Conservation (phyloP, 2,113 vertebrate species). For the Grammomys surdaster region DNA sequence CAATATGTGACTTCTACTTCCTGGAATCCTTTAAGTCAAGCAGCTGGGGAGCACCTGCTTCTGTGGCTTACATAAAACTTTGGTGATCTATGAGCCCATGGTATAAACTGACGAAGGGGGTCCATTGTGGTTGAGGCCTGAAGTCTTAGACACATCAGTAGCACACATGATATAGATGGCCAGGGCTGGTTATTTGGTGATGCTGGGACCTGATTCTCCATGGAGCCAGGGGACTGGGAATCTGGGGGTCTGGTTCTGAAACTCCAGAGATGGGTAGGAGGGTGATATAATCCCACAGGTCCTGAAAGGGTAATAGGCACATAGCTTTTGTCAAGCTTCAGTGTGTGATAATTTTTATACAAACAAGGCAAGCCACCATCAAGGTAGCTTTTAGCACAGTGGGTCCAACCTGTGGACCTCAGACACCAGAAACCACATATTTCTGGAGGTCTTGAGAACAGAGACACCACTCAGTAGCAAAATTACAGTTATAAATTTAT, state of each 20-base stretch:
- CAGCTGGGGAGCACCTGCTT: background rate
- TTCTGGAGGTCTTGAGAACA: background rate
- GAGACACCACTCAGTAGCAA: background rate
- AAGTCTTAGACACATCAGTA: background rate
- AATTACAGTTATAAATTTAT: background rate
- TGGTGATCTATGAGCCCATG: background rate
- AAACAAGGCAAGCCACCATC: background rate
- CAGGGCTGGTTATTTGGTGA: accelerated
- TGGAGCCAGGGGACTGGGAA: background rate
- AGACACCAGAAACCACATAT: background rate
- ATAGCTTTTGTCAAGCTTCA: background rate
- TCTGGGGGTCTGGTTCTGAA: background rate
- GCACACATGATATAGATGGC: background rate
- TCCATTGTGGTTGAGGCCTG: background rate
- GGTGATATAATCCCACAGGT: background rate
- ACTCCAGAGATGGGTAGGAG: background rate
- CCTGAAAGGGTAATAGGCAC: background rate
- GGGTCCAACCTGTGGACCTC: background rate
- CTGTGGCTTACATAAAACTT: background rate
- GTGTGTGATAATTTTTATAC: background rate
- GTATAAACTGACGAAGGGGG: background rate
- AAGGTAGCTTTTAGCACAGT: background rate
- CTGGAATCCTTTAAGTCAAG: background rate
- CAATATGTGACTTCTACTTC: background rate
- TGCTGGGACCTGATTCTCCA: background rate